A percentile compares a stretch with the other conserved stretches of the same genome.
These are phyloP conservation scores for Danionella dracula DNA, from an alignment of 2,797 vertebrate genomes.

Conservation along the genomic window DNA sequence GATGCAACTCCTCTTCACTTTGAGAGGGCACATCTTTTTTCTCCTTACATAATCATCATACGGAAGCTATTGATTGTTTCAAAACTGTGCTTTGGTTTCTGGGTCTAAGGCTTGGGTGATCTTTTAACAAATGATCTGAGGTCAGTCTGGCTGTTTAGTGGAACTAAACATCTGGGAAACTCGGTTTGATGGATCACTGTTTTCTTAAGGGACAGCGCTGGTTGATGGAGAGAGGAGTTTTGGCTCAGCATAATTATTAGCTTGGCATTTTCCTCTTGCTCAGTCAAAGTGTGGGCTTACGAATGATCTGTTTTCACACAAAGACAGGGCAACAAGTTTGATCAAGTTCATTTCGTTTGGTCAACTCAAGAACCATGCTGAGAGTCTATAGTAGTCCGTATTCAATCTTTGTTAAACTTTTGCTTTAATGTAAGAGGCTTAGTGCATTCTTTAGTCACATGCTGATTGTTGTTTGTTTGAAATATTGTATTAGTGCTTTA, in stretches of 20 bases:
- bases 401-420: no score
- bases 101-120: background rate
- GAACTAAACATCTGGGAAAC: background rate
- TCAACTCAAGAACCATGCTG: no score
- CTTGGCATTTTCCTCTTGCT: background rate
- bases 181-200: conserved; percentile 16
- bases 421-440: no score
- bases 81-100: background rate
- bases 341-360: background rate
- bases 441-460: no score
- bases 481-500: no score
- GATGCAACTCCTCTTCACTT: no score
- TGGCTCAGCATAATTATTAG: background rate
- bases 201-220: background rate
- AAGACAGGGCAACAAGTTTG: background rate
- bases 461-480: no score
- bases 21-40: no score
- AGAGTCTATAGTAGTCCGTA: no score
- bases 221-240: background rate
- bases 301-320: no score
- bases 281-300: background rate
- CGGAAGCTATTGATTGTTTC: no score
- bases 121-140: background rate
- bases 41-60: no score
- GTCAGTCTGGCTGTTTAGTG: background rate